These are phyloP conservation scores for Mirounga angustirostris DNA, from an alignment of 2,113 vertebrate genomes.

Conservation along the genomic window DNA sequence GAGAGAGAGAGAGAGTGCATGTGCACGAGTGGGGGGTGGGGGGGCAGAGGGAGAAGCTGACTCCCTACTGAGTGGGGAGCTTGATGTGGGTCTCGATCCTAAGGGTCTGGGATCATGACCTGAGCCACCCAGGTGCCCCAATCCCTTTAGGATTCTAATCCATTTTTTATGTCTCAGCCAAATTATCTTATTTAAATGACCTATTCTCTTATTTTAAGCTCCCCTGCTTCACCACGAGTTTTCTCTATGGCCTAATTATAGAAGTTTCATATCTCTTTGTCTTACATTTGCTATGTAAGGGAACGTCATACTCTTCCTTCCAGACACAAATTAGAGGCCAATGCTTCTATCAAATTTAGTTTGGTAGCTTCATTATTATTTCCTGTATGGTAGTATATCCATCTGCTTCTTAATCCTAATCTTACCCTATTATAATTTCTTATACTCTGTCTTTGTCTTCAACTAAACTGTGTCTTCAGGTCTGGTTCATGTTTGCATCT, in stretches of 20 bases:
- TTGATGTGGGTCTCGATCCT: not conserved
- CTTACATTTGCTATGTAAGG: not conserved
- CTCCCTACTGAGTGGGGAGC: not conserved
- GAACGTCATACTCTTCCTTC: not conserved
- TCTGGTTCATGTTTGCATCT: not conserved
- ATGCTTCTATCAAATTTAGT: not conserved
- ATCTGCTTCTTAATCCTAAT: not conserved
- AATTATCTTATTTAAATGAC: slow-evolving; percentile 40
- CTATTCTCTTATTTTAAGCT: not conserved
- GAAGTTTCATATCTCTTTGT: not conserved
- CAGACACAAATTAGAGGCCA: not conserved
- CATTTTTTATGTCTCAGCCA: not conserved
- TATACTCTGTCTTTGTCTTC: not conserved
- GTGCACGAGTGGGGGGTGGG: fast-evolving
- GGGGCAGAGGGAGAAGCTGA: not conserved
- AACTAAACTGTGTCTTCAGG: not conserved
- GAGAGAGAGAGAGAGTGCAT: not conserved
- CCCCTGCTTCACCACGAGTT: not conserved
- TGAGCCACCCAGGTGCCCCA: not conserved
- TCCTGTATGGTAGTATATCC: not conserved
- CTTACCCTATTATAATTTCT: not conserved
- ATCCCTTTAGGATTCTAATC: not conserved
- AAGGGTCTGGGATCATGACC: not conserved
- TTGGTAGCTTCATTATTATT: not conserved
- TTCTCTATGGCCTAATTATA: not conserved